A percentile compares a stretch with the other conserved stretches of the same genome.
phyloP scores from a whole-genome alignment of 2,797 vertebrate species.

The Nyctibius grandis region DNA sequence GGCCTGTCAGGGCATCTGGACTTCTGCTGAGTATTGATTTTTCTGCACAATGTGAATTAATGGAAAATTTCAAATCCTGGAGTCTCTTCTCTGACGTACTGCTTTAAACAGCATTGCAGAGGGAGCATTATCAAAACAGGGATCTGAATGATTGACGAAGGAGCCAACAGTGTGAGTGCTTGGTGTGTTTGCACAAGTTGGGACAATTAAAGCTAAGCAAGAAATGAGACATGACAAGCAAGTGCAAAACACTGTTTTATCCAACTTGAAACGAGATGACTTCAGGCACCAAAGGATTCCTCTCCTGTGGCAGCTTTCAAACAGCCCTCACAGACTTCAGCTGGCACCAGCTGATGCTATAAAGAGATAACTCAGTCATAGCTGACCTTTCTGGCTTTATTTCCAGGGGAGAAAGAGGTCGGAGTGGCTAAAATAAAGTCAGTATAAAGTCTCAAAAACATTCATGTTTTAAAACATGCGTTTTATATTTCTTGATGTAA shows the following conservation, averaged over 20 bases:
- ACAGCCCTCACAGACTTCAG: neutral
- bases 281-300: neutral
- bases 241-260: neutral
- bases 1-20: neutral
- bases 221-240: neutral
- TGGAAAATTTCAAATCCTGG: neutral
- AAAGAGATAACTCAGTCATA: neutral
- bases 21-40: neutral
- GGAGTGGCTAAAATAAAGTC: neutral
- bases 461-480: neutral
- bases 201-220: neutral
- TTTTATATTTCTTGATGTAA: neutral
- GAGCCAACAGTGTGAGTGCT: neutral
- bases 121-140: neutral
- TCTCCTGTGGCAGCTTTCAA: neutral
- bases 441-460: neutral
- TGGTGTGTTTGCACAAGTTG: neutral
- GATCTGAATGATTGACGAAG: neutral
- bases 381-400: neutral
- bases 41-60: neutral
- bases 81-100: neutral
- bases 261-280: neutral
- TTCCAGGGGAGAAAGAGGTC: neutral
- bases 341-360: neutral
- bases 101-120: neutral